These are phyloP conservation scores for Campopleginae sp. DNA, from an alignment of 2,888 invertebrate species.

Conservation along the genomic window DNA sequence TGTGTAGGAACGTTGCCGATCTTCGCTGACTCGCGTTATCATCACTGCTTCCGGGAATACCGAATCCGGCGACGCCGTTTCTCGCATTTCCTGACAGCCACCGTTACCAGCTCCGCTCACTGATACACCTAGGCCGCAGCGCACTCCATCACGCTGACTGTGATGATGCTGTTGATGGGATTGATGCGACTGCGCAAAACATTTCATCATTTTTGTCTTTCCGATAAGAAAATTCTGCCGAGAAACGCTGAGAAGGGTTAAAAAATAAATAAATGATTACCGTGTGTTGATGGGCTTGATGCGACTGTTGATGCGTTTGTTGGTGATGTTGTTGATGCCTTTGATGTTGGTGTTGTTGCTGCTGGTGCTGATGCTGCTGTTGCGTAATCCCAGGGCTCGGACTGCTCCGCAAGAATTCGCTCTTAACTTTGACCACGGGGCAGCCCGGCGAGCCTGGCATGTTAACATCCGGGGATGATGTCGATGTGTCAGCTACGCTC, in stretches of 20 bases:
- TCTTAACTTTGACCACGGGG: constrained; percentile 83
- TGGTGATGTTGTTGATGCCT: constrained; percentile 67
- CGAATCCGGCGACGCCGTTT: constrained; percentile 85
- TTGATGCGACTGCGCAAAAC: constrained; percentile 28
- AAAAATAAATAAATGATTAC: constrained; percentile 12
- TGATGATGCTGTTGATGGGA: constrained; percentile 73
- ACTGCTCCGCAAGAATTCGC: constrained; percentile 85
- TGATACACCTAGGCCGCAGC: constrained; percentile 28
- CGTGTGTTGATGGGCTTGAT: constrained; percentile 41
- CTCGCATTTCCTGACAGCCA: constrained; percentile 63
- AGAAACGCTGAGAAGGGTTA: background rate
- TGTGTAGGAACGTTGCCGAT: constrained; percentile 78
- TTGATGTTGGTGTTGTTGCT: constrained; percentile 73
- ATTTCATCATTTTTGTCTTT: background rate
- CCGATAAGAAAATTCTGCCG: too few relatives aligned
- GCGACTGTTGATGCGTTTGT: constrained; percentile 43
- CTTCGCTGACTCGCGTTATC: constrained; percentile 64
- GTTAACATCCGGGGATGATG: constrained; percentile 95
- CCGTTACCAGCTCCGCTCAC: constrained; percentile 29
- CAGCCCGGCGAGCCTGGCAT: constrained; percentile 91
- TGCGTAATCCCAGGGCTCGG: constrained; percentile 86
- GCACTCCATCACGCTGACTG: constrained; percentile 61
- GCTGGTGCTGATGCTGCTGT: constrained; percentile 76
- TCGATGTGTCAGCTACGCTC: constrained; percentile 96
- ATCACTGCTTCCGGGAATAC: constrained; percentile 87